Evolutionary conservation across 2,797 vertebrate species (phyloP).

Genomic region (Poeciliopsis presidionis): DNA sequence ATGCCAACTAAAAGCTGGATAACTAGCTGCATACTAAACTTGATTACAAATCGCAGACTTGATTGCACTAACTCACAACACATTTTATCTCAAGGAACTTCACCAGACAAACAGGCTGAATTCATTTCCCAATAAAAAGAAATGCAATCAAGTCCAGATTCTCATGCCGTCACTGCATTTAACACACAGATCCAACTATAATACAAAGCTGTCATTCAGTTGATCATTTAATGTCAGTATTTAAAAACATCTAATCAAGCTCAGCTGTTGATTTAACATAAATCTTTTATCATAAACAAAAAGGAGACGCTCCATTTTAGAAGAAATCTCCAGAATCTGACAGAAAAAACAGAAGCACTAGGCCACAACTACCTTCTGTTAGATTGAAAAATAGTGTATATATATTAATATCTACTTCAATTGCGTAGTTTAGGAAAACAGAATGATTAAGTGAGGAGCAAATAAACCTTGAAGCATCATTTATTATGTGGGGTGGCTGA

Average conservation of each 20-base stretch:
- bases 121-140: neutral
- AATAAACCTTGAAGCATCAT: too few relatives aligned
- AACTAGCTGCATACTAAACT: neutral
- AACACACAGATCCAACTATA: neutral
- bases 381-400: neutral
- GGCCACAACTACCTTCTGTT: neutral
- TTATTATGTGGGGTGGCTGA: neutral
- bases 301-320: neutral
- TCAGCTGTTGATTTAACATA: neutral
- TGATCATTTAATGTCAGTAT: neutral
- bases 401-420: neutral
- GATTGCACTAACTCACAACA: neutral
- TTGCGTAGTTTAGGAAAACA: neutral
- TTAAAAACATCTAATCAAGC: neutral
- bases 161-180: neutral
- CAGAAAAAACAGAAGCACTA: neutral
- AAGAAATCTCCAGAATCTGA: neutral
- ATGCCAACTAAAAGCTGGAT: neutral
- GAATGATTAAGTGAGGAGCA: neutral
- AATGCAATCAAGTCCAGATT: neutral
- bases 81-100: neutral
- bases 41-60: neutral
- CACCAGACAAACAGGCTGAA: neutral
- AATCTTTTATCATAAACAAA: neutral
- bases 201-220: neutral